phyloP scores from a whole-genome alignment of 2,888 invertebrate species.

The Limnephilus marmoratus region DNA sequence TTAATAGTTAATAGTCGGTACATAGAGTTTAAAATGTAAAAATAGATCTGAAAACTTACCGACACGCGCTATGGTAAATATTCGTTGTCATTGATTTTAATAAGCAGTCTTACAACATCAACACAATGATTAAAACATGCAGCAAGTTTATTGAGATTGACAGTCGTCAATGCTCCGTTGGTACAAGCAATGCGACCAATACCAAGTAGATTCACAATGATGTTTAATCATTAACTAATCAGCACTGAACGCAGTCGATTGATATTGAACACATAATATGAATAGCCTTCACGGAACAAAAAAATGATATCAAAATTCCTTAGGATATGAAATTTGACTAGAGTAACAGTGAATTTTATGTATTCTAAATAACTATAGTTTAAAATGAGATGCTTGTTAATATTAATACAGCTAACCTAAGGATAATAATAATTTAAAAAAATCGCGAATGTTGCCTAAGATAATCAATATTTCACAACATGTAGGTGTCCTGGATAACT shows the following conservation, averaged over 20 bases:
- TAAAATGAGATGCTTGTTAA: not conserved
- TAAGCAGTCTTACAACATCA: not conserved
- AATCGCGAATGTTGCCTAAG: too few species aligned
- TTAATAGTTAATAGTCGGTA: too few species aligned
- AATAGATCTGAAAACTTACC: too few species aligned
- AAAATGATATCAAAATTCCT: not conserved
- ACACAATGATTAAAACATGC: conserved; percentile 21
- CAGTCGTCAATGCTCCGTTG: not conserved
- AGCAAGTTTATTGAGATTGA: conserved; percentile 16
- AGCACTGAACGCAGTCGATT: not conserved
- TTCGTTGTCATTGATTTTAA: not conserved
- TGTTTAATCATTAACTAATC: not conserved
- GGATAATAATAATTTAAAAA: too few species aligned
- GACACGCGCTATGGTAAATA: not conserved
- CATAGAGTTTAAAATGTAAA: too few species aligned
- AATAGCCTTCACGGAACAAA: not conserved
- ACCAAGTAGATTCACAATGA: not conserved
- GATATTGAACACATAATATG: not conserved
- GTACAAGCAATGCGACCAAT: not conserved
- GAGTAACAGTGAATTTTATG: not conserved
- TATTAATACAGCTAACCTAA: not conserved
- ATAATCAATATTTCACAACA: not conserved
- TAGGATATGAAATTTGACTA: not conserved
- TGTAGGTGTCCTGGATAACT: not conserved
- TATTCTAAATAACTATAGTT: too few species aligned